Evolutionary conservation across 2,888 invertebrate species (phyloP).

Genomic region (Catocala fraxini): DNA sequence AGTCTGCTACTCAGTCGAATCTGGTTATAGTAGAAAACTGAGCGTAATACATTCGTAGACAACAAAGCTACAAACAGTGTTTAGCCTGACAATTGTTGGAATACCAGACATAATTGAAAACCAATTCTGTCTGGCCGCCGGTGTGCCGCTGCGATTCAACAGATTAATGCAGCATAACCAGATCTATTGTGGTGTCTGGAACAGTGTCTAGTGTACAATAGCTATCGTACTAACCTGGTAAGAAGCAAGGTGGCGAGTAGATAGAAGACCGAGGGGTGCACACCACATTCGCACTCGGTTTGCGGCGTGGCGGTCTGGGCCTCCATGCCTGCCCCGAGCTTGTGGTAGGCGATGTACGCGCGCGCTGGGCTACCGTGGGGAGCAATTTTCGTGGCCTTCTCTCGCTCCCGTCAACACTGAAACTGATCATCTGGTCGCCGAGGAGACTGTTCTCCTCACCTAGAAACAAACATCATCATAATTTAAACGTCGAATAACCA

Average conservation of each 20-base stretch:
- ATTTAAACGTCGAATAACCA: no score
- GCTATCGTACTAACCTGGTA: slow-evolving; percentile 70
- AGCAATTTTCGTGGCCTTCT: slow-evolving; percentile 83
- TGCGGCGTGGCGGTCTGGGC: slow-evolving; percentile 84
- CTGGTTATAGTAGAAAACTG: no score
- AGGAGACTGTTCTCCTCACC: slow-evolving; percentile 73
- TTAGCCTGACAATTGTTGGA: no score
- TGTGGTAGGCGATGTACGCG: slow-evolving; percentile 89
- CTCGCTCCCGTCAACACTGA: slow-evolving; percentile 67
- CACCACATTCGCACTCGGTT: slow-evolving; percentile 89
- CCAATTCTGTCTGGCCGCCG: no score
- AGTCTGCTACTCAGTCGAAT: no score
- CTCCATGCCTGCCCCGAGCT: slow-evolving; percentile 87
- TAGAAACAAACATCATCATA: slow-evolving; percentile 35
- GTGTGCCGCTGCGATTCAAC: no score
- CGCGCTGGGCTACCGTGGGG: slow-evolving; percentile 84
- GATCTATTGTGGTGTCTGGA: neutral
- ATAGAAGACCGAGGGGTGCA: slow-evolving; percentile 90
- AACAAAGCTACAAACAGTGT: no score
- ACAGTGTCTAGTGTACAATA: neutral
- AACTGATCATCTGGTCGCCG: slow-evolving; percentile 82
- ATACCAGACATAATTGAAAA: no score
- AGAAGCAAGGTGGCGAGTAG: slow-evolving; percentile 88
- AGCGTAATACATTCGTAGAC: no score
- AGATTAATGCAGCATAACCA: no score